Base-by-base conservation (phyloP, 2,797 vertebrate genomes). In the Leptoclinus maculatus region DNA sequence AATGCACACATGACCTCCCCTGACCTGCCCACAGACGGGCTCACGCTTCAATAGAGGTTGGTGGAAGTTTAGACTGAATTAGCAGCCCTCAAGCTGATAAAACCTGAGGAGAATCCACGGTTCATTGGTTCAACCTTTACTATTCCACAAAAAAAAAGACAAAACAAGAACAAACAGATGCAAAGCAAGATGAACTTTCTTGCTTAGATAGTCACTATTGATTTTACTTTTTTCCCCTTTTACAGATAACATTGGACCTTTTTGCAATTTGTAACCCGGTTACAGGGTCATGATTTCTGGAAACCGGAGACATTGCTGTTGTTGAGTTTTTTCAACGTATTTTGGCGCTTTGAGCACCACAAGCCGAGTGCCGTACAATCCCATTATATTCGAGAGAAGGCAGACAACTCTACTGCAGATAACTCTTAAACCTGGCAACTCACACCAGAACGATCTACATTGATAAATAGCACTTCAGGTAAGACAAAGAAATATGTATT, bases 21-120 rank as follows among this genome's bases (percentile, higher is more conserved):
- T 53, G 75, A 86, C 76, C 78, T 49, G 76, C 75, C 82, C n/a
- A 8, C 60, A 36, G 66, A 89, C 74, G 74, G 36, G 74, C 47
- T 80, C 47, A 32, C 57, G 71, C 75, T 71, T 80, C 73, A 57
- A 72, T 62, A 71, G 88, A 91, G 84, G 85, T 68, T 88, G 82
- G 49, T 63, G 36, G 63, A 71, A 78, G 64, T 88, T 88, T 80
- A 74, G 82, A 90, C 83, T 78, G 74, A 86, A 91, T 90, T 86
- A 80, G 69, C 47, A 81, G 77, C 81, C 76, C 64, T 47, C 65
- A 57, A 78, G 66, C 67, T 39, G 64, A 76, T 65, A 70, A 68
- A 71, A 72, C 62, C 71, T 72, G 66, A 36, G 41, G 29, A 60
- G 69, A 66, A 82, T 38, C 29, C 62, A 59, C 3, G 76, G 81